Percentiles rank a stretch among this genome's conserved stretches.
These are phyloP conservation scores for Hydroisotoma schaefferi DNA, from an alignment of 2,888 invertebrate species.

Conservation along the genomic window DNA sequence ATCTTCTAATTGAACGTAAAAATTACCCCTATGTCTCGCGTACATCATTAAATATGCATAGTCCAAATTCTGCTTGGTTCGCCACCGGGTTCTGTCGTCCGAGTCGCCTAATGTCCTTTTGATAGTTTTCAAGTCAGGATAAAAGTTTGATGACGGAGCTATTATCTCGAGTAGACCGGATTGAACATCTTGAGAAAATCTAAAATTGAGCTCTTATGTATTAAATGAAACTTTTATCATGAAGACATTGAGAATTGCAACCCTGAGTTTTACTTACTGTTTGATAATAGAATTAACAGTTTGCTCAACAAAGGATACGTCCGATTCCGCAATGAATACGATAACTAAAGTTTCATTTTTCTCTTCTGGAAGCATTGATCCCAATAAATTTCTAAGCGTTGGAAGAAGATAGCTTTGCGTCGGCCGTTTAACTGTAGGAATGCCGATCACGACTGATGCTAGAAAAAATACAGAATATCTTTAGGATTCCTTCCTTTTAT, in stretches of 20 bases:
- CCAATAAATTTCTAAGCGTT: conserved; percentile 78
- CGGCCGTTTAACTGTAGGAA: conserved; percentile 85
- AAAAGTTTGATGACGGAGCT: conserved; percentile 77
- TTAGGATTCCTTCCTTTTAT: too few species aligned
- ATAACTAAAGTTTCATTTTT: conserved; percentile 77
- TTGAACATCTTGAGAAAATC: conserved; percentile 71
- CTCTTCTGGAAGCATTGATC: conserved; percentile 69
- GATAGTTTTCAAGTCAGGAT: conserved; percentile 77
- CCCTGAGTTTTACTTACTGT: conserved; percentile 35
- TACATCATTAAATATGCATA: conserved; percentile 93
- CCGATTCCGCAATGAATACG: conserved; percentile 75
- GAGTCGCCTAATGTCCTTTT: conserved; percentile 80
- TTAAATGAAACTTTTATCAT: not conserved
- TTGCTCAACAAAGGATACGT: conserved; percentile 46
- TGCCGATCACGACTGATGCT: conserved; percentile 78
- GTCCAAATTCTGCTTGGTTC: conserved; percentile 92
- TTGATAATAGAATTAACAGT: conserved; percentile 47
- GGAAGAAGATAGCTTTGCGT: conserved; percentile 81
- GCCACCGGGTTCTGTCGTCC: conserved; percentile 78
- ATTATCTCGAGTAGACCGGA: conserved; percentile 83
- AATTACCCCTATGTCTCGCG: conserved; percentile 78
- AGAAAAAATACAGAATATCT: too few species aligned
- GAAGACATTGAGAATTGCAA: conserved; percentile 1
- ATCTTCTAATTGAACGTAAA: conserved; percentile 90
- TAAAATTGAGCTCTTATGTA: conserved; percentile 50